Base-by-base conservation (phyloP, 37 sponge, comb jelly and placozoan genomes). In the Corticium candelabrum region DNA sequence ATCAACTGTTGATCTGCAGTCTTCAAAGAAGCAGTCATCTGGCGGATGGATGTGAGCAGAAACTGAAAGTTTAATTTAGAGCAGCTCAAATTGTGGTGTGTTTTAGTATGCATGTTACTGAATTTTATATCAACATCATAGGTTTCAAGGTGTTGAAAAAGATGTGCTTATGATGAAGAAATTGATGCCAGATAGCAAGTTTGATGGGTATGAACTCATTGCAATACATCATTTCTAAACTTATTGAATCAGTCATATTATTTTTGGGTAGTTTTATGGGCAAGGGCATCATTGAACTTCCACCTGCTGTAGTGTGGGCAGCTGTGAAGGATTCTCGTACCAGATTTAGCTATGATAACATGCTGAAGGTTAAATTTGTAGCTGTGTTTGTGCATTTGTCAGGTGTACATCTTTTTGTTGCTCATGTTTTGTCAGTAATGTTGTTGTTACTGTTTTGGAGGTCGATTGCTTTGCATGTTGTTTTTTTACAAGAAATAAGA, bases 41-140 rank as follows among this genome's bases (percentile, higher is more conserved):
- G 62, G 62, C 11, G 92, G 89, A 40, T 91, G 92, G 92, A 75
- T 39, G 92, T 91, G 40, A 80, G 83, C n/a, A n/a, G n/a, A n/a
- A n/a, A n/a, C n/a, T n/a, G n/a, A n/a, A n/a, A n/a, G n/a, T n/a
- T n/a, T n/a, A n/a, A n/a, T n/a, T n/a, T n/a, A n/a, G n/a, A n/a
- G n/a, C n/a, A n/a, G n/a, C n/a, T n/a, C n/a, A n/a, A n/a, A n/a
- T n/a, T n/a, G n/a, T n/a, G n/a, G n/a, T n/a, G n/a, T n/a, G n/a
- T n/a, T 50, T 50, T 21, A 27, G 21, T 50, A 27, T 50, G 62
- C 62, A 27, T 27, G 15, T 50, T 50, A 27, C 15, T 50, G 11
- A 21, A 50, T 50, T 50, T 50, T 50, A 50, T 11, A 50, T 50
- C 11, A 50, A 21, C 11, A 27, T 50, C 35, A 35, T 11, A 83